These are phyloP conservation scores for Cherax quadricarinatus DNA, from an alignment of 1,140 invertebrate genomes.

Conservation along the genomic window DNA sequence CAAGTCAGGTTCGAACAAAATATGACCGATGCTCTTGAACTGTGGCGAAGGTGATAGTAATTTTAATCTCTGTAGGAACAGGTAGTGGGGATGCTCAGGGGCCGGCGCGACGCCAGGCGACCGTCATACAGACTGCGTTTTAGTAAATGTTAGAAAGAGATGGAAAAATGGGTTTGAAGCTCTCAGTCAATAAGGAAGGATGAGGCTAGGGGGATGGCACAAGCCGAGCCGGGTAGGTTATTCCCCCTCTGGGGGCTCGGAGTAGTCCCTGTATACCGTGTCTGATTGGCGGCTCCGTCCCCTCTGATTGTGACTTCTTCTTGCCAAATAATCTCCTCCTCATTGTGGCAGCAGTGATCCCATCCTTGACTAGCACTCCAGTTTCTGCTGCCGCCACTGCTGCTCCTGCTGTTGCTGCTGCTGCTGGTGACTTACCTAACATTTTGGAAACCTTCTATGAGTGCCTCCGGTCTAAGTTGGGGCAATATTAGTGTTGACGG, in stretches of 20 bases:
- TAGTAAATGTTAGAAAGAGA: background rate
- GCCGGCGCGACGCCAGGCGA: background rate
- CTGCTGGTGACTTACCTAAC: constrained; percentile 51
- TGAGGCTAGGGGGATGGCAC: background rate
- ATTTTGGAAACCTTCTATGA: constrained; percentile 37
- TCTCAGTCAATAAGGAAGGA: constrained; percentile 20
- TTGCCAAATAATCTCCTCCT: constrained; percentile 55
- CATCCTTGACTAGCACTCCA: constrained; percentile 31
- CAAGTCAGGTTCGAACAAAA: too few relatives aligned
- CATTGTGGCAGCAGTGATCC: constrained; percentile 32
- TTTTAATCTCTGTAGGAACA: background rate
- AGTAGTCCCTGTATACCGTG: constrained; percentile 12
- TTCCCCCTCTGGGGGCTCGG: background rate
- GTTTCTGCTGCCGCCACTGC: constrained; percentile 3
- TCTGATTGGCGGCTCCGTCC: constrained; percentile 48
- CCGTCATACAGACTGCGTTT: background rate
- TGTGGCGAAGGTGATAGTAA: too few relatives aligned
- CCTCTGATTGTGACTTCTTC: constrained; percentile 58
- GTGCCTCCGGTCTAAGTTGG: background rate
- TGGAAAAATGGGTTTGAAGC: constrained; percentile 2
- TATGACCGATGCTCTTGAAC: too few relatives aligned
- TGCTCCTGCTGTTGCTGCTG: constrained; percentile 17
- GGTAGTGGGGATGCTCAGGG: background rate
- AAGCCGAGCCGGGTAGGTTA: background rate
- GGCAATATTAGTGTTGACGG: background rate